Percentiles rank a stretch among this genome's conserved stretches.
phyloP scores from a whole-genome alignment of 2,888 invertebrate genomes.

The Odontomyia ornata region DNA sequence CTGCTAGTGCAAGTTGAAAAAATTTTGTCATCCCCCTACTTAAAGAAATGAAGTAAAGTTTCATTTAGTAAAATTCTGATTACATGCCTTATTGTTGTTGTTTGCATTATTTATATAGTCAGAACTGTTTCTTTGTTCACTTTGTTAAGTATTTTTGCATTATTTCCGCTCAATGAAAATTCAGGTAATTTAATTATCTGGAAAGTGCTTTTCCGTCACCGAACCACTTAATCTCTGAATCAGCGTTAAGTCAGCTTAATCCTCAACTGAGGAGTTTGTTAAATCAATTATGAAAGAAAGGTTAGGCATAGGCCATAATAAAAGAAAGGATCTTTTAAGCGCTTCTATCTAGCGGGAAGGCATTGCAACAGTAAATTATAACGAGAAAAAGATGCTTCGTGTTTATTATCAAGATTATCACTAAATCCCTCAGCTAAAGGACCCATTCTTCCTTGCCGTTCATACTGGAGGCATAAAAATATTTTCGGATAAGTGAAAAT shows the following conservation, averaged over 20 bases:
- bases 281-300: not conserved
- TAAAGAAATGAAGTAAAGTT: no score
- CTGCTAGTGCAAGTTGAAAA: no score
- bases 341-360: no score
- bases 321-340: no score
- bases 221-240: not conserved
- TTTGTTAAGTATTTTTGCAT: conserved; percentile 16
- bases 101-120: no score
- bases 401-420: not conserved
- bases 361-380: no score
- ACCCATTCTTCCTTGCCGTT: not conserved
- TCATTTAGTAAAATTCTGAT: no score
- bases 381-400: no score
- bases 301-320: no score
- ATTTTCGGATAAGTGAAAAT: not conserved
- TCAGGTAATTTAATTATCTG: conserved; percentile 23
- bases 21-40: no score
- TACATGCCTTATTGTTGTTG: no score
- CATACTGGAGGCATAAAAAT: not conserved
- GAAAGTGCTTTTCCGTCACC: not conserved
- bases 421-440: conserved; percentile 10
- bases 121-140: no score
- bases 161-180: not conserved
- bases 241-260: not conserved
- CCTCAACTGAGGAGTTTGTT: not conserved